A percentile compares a stretch with the other conserved stretches of the same genome.
These are phyloP conservation scores for Agrotis clavis DNA, from an alignment of 2,888 invertebrate species.

Conservation along the genomic window DNA sequence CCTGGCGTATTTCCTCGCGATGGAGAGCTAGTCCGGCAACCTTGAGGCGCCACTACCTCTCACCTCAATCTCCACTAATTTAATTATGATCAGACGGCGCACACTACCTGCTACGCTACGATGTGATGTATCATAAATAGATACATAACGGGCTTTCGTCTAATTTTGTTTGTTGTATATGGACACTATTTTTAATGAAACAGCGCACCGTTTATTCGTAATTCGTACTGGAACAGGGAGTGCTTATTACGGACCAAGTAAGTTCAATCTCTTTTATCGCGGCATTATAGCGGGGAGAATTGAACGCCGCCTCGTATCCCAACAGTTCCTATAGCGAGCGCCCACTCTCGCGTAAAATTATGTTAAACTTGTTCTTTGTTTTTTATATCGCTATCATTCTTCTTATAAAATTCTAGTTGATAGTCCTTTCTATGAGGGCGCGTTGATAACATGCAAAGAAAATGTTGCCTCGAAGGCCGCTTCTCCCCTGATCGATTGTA, in stretches of 20 bases:
- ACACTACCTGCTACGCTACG: background rate
- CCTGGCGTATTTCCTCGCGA: conserved; percentile 73
- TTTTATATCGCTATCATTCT: conserved; percentile 79
- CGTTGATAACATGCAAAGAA: conserved; percentile 62
- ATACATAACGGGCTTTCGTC: conserved; percentile 30
- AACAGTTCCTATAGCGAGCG: conserved; percentile 78
- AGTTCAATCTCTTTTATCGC: conserved; percentile 90
- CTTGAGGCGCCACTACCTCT: conserved; percentile 35
- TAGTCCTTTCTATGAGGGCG: conserved; percentile 67
- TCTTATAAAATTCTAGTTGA: conserved; percentile 73
- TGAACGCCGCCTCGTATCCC: conserved; percentile 80
- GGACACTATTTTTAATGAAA: conserved; percentile 74
- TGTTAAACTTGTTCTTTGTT: conserved; percentile 84
- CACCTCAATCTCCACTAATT: conserved; percentile 28
- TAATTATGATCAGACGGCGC: conserved; percentile 37
- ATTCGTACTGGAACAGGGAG: conserved; percentile 74
- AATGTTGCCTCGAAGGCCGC: conserved; percentile 38
- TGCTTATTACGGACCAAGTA: conserved; percentile 86
- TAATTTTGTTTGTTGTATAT: conserved; percentile 65
- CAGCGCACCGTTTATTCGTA: conserved; percentile 73
- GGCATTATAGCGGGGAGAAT: conserved; percentile 85
- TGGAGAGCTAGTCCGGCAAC: conserved; percentile 62
- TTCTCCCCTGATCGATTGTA: conserved; percentile 54
- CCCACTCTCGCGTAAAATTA: conserved; percentile 87
- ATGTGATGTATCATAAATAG: conserved; percentile 21